phyloP scores from a whole-genome alignment of 1,140 invertebrate genomes.

The Orchestia grillus region DNA sequence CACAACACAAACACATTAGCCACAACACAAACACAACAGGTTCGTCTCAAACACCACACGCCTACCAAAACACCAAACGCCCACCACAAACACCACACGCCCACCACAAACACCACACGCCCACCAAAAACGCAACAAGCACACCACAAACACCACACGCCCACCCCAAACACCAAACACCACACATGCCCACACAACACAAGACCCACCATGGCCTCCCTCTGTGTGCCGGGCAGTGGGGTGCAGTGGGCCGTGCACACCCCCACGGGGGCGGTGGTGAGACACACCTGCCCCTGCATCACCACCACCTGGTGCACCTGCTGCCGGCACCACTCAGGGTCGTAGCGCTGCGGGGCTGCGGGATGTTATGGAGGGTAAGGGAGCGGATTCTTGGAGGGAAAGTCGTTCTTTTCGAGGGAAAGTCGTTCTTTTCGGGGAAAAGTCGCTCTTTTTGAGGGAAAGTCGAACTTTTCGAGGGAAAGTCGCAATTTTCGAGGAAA shows the following conservation, averaged over 20 bases:
- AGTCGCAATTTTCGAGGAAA: no score
- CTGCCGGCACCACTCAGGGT: neutral
- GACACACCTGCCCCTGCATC: neutral
- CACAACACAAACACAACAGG: no score
- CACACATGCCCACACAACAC: neutral
- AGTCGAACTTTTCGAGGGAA: no score
- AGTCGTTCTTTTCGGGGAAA: no score
- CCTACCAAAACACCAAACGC: neutral
- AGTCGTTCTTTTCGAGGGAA: no score
- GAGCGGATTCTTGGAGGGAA: no score
- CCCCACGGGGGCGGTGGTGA: neutral
- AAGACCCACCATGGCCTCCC: conserved; percentile 27
- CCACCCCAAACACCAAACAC: neutral
- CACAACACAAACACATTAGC: neutral
- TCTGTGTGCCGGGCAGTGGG: neutral
- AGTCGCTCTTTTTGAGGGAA: no score
- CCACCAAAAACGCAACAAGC: neutral
- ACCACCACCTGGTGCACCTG: neutral
- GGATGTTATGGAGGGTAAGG: no score
- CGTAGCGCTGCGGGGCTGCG: neutral
- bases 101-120: neutral
- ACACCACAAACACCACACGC: neutral
- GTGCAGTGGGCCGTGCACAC: neutral
- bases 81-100: neutral
- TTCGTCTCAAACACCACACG: neutral